Conservation (phyloP, 2,113 vertebrate species). For the Hirundichthys speculiger region DNA sequence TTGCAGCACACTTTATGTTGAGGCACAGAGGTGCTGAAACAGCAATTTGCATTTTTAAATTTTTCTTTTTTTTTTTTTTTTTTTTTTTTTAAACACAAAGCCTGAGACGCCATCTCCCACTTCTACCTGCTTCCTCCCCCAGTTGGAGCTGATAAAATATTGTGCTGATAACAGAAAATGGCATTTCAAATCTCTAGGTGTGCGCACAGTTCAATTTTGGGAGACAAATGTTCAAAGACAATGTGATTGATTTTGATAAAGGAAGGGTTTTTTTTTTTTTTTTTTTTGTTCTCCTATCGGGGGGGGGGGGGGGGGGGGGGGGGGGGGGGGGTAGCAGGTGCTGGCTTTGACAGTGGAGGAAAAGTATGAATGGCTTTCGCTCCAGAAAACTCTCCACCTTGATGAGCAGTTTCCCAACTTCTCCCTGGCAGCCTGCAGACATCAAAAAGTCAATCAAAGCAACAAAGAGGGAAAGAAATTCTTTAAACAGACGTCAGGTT, state of each 20-base stretch:
- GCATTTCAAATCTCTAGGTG: not conserved
- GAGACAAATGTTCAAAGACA: slow-evolving; percentile 27
- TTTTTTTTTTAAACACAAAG: too few species aligned
- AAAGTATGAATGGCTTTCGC: slow-evolving; percentile 27
- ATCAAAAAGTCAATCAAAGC: slow-evolving; percentile 46
- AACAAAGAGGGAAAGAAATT: slow-evolving; percentile 1
- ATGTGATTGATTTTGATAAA: slow-evolving; percentile 47
- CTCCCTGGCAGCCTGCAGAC: slow-evolving; percentile 17
- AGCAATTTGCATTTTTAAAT: slow-evolving; percentile 46
- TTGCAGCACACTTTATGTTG: slow-evolving; percentile 15
- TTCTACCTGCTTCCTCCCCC: not conserved
- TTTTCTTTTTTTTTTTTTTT: too few species aligned
- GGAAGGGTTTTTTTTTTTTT: not conserved
- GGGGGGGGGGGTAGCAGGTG: not conserved
- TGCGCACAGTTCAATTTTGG: slow-evolving; percentile 13
- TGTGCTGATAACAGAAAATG: slow-evolving; percentile 18
- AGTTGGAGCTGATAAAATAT: slow-evolving; percentile 24
- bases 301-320: too few species aligned
- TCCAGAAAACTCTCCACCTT: slow-evolving; percentile 34
- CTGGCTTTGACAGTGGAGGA: not conserved
- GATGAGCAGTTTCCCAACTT: slow-evolving; percentile 27
- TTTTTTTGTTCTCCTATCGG: too few species aligned
- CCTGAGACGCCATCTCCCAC: not conserved
- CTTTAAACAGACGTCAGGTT: slow-evolving; percentile 30
- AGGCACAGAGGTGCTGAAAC: slow-evolving; percentile 16